These are phyloP conservation scores for Eupithecia pulchellata DNA, from an alignment of 2,888 invertebrate species.

Conservation along the genomic window DNA sequence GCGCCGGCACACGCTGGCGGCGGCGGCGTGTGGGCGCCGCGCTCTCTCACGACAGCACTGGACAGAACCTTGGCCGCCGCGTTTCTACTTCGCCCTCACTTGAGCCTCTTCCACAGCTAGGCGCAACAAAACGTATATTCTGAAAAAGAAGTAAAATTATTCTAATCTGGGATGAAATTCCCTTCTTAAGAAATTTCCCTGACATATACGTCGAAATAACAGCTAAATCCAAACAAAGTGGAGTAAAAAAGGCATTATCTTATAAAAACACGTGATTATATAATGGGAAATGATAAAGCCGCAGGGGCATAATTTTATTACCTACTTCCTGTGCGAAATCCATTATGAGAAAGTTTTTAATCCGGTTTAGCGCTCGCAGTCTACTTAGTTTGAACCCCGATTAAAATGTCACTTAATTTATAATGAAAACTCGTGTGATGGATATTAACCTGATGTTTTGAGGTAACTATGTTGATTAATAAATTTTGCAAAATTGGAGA, in stretches of 20 bases:
- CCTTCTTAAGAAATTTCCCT: background rate
- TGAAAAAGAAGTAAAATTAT: background rate
- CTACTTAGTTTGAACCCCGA: conserved; percentile 48
- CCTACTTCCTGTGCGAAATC: conserved; percentile 50
- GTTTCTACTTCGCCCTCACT: background rate
- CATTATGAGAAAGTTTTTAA: conserved; percentile 59
- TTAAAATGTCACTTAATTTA: conserved; percentile 54
- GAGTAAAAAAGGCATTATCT: conserved; percentile 21
- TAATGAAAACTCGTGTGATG: conserved; percentile 49
- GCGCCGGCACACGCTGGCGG: conserved; percentile 38
- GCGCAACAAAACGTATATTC: background rate
- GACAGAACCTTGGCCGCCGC: background rate
- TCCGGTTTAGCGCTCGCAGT: conserved; percentile 49
- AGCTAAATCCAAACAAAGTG: conserved; percentile 12
- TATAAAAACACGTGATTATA: conserved; percentile 29
- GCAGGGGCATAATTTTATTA: conserved; percentile 49
- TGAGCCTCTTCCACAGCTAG: background rate
- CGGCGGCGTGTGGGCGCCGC: background rate
- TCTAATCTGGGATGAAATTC: background rate
- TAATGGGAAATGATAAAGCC: conserved; percentile 33
- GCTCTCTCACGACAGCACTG: background rate
- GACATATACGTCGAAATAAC: background rate
- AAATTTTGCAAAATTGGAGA: background rate
- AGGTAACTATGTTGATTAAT: conserved; percentile 2
- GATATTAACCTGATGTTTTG: conserved; percentile 26